phyloP scores from a whole-genome alignment of 2,113 vertebrate species.

The Leptosomus discolor region DNA sequence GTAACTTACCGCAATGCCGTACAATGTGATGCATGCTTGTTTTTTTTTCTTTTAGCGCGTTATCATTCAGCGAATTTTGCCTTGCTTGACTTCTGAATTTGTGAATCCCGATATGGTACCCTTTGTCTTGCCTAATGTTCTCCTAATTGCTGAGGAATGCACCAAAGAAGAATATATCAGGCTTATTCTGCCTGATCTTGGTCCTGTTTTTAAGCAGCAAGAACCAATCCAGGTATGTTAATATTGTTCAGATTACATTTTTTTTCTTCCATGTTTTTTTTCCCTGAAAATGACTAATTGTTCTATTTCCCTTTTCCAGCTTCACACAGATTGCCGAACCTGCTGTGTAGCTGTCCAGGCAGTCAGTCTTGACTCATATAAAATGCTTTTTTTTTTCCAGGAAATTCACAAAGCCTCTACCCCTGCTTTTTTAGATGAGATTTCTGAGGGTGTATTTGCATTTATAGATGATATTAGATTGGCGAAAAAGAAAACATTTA shows the following conservation, averaged over 20 bases:
- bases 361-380: background rate
- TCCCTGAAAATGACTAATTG: background rate
- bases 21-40: background rate
- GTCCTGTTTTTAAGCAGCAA: conserved; percentile 96
- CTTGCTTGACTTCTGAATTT: conserved; percentile 91
- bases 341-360: background rate
- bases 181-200: conserved; percentile 92
- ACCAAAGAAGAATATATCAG: conserved; percentile 94
- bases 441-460: background rate
- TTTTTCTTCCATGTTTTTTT: background rate
- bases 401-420: background rate
- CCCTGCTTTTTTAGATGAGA: background rate
- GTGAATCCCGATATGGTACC: conserved; percentile 99
- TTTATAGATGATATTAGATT: background rate
- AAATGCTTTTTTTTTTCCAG: background rate
- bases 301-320: background rate
- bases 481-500: background rate
- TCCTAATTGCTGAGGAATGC: conserved; percentile 95
- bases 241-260: background rate
- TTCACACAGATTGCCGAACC: background rate
- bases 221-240: conserved; percentile 92
- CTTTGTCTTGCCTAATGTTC: conserved; percentile 95
- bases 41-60: conserved; percentile 82
- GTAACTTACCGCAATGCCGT: background rate
- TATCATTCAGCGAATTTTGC: conserved; percentile 91